Conservation (phyloP, 2,113 vertebrate genomes). For the Origma solitaria region DNA sequence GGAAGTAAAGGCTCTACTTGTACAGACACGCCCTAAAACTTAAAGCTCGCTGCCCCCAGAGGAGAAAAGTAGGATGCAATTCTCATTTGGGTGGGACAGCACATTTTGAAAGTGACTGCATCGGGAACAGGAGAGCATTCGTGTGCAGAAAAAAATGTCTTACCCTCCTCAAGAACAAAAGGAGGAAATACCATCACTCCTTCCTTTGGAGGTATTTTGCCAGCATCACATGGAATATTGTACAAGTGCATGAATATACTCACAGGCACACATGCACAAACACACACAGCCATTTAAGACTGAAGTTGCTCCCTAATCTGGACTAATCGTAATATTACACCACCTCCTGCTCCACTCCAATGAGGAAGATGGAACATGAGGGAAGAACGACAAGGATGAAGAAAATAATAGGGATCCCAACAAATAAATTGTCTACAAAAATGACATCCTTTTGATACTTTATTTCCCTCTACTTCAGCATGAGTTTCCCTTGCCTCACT, state of each 20-base stretch:
- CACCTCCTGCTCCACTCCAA: not conserved
- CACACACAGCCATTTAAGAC: not conserved
- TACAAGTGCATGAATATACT: not conserved
- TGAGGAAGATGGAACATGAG: not conserved
- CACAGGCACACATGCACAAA: not conserved
- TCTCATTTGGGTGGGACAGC: conserved; percentile 21
- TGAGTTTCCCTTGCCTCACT: not conserved
- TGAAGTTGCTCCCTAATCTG: not conserved
- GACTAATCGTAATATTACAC: not conserved
- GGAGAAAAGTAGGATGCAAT: not conserved
- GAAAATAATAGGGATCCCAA: not conserved
- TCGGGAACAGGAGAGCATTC: conserved; percentile 8
- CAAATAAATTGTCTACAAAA: not conserved
- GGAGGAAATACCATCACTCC: conserved; percentile 47
- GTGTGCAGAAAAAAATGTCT: not conserved
- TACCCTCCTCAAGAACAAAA: conserved; percentile 36
- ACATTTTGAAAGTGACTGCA: conserved; percentile 11
- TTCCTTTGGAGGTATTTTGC: conserved; percentile 20
- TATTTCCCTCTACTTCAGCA: not conserved
- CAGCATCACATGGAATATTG: conserved; percentile 7
- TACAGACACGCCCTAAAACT: not conserved
- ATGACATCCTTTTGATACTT: not conserved
- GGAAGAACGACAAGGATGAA: not conserved
- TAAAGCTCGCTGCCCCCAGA: not conserved
- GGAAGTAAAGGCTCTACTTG: not conserved